Evolutionary conservation across 2,888 invertebrate genomes (phyloP), one percentile per base, ranked within the genome.

Genomic region (Dorcus hopei): DNA sequence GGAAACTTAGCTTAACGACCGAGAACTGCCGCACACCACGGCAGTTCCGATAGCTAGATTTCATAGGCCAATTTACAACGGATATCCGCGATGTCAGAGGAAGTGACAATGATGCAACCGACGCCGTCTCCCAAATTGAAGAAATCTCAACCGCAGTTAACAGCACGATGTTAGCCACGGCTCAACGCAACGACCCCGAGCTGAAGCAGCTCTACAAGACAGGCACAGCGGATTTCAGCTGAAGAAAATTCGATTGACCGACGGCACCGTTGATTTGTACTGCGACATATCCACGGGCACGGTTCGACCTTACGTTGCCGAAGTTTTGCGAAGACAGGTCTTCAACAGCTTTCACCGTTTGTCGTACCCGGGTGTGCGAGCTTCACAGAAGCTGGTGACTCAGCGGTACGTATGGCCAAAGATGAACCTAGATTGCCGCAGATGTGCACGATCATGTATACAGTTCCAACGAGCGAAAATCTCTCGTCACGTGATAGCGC

Each of bases 391-490:
- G 19, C 11, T 52, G 7, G 38, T 63, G 6, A 33, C 48, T 9
- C 9, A 26, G 9, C 42, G 47, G 9, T 63, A 40, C 19, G 54
- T 59, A 6, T 63, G 63, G 61, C 55, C 58, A 7, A 5, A 6
- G 9, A 45, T 58, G 33, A 40, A 51, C 14, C 26, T 33, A 9
- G 54, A 62, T 33, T 45, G 45, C 33, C 23, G 38, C 8, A 11
- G 26, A 6, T 62, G 54, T 57, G 45, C 51, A 4, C 45, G 38
- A 8, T 23, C 26, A 4, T 60, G 61, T 26, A 14, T 67, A 4
- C 41, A 42, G 0, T 77, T 76, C 53, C 77, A 76, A 54, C 54
- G 57, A 11, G 47, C 65, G 0, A 78, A 77, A 59, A 59, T 77
- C 0, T 58, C 62, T 1, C 60, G 73, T 2, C 75, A 74, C 55